Base-by-base conservation (phyloP, 1,140 invertebrate species). In the Dreissena rostriformis region DNA sequence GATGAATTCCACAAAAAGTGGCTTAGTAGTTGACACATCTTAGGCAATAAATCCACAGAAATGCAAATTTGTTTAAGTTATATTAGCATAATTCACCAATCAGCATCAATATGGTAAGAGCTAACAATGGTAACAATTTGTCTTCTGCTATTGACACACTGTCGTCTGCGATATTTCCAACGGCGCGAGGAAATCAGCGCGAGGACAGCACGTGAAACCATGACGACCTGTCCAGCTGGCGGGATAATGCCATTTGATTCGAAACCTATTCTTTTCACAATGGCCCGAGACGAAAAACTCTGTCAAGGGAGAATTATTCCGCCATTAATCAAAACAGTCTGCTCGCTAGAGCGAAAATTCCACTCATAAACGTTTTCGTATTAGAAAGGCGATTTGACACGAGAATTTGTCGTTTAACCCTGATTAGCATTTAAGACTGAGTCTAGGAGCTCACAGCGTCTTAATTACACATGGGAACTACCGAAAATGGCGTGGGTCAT, bases 71-170 rank as follows among this genome's bases (percentile, higher is more conserved):
- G 80, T 82, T 82, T 82, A 82, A 82, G 80, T 82, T 74, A 82
- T 71, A 82, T 82, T 82, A 82, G 80, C 80, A 82, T 82, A 82
- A 82, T 82, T 74, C 74, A 82, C 80, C 80, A 82, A 82, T 82
- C 80, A 82, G 71, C 72, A 74, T 74, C 72, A n/a, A 55, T 74
- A 51, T 82, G 71, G 80, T 82, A 82, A 82, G 80, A 82, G 71
- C 49, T 82, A 63, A 82, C 80, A 82, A 75, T 82, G 75, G 74
- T 53, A 74, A 73, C 71, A 68, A 75, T 74, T 82, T 82, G 68
- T 82, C 80, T 71, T 75, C 80, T 68, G 80, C 51, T 67, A 53
- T 79, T 79, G 71, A 75, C 72, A 73, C 24, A 74, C 57, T 67
- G 39, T 75, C 61, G 51, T 65, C 63, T 53, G 55, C 26, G 71